Conservation (phyloP, 2,797 vertebrate genomes). For the Premnoplex brunnescens region DNA sequence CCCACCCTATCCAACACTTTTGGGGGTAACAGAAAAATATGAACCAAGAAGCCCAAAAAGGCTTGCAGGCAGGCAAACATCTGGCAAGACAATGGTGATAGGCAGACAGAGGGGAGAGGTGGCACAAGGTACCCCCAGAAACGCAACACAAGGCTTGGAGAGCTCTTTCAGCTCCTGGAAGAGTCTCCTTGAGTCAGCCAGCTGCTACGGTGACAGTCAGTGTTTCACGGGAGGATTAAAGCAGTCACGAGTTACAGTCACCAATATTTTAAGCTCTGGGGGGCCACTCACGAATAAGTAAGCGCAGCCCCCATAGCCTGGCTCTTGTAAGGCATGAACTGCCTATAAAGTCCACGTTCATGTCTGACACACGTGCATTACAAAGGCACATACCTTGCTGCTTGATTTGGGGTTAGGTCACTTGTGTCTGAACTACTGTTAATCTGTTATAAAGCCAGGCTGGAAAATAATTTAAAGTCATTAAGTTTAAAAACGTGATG, state of each 20-base stretch:
- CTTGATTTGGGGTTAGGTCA: background rate
- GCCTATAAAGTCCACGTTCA: background rate
- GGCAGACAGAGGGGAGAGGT: background rate
- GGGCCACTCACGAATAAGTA: background rate
- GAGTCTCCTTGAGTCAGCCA: background rate
- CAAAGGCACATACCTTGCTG: background rate
- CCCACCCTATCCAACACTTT: background rate
- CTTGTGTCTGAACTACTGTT: constrained; percentile 37
- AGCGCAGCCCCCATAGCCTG: background rate
- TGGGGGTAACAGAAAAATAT: background rate
- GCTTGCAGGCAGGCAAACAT: background rate
- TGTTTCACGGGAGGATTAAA: background rate
- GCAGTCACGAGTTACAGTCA: background rate
- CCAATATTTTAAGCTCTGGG: background rate
- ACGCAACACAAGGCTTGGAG: background rate
- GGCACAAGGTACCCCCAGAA: background rate
- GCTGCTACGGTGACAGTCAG: background rate
- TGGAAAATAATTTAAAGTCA: constrained; percentile 27
- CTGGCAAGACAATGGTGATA: background rate
- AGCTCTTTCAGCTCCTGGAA: background rate
- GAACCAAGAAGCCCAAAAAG: background rate
- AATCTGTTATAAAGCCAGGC: constrained; percentile 1
- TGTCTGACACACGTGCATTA: constrained; percentile 7
- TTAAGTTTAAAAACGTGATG: background rate
- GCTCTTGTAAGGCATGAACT: background rate